Conservation (phyloP, 2,888 invertebrate genomes). For the Tetrapedia diversipes region DNA sequence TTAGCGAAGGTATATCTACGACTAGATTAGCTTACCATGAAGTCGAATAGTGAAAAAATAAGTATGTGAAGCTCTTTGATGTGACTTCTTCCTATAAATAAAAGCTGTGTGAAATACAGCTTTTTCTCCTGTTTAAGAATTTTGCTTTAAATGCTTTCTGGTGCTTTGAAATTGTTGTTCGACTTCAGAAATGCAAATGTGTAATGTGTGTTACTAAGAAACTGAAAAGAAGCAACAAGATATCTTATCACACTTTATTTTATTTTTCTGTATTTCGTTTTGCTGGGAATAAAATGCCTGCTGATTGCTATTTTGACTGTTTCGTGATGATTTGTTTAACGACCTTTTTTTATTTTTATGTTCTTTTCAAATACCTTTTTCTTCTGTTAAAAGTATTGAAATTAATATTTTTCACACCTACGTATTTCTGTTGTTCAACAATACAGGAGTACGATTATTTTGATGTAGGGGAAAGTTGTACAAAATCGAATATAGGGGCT, state of each 20-base stretch:
- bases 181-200: constrained; percentile 20
- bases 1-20: constrained; percentile 37
- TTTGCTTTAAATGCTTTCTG: constrained; percentile 7
- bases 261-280: neutral
- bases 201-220: neutral
- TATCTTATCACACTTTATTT: neutral
- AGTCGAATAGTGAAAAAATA: constrained; percentile 55
- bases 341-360: too few species aligned
- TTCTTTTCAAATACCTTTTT: too few species aligned
- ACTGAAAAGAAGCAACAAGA: constrained; percentile 7
- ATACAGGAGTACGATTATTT: too few species aligned
- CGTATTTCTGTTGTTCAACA: too few species aligned
- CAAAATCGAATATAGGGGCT: too few species aligned
- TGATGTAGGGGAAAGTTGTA: too few species aligned
- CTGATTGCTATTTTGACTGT: neutral
- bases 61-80: constrained; percentile 37
- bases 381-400: too few species aligned
- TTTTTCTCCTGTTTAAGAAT: too few species aligned
- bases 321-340: neutral
- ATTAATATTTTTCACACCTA: too few species aligned
- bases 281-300: neutral
- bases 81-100: constrained; percentile 31
- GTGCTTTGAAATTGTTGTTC: constrained; percentile 16
- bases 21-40: constrained; percentile 2
- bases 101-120: constrained; percentile 36